Evolutionary conservation across 2,888 invertebrate species (phyloP).

Genomic region (Sclerodermus sp.): DNA sequence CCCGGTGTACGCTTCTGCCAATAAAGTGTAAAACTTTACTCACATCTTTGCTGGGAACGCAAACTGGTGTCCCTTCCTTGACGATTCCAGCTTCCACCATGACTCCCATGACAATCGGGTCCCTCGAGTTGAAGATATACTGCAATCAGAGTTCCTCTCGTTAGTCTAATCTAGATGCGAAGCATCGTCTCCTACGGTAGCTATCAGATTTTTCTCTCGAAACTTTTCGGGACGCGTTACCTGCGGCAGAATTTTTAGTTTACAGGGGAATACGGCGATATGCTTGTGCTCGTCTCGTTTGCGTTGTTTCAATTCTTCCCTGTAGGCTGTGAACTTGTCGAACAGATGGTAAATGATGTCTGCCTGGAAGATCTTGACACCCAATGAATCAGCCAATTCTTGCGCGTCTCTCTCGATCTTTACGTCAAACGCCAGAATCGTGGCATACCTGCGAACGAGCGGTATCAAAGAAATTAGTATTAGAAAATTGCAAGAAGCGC

Average conservation of each 20-base stretch:
- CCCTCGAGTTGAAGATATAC: slow-evolving; percentile 96
- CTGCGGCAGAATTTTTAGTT: slow-evolving; percentile 76
- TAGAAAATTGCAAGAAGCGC: no score
- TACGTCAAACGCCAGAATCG: slow-evolving; percentile 99
- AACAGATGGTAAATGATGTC: slow-evolving; percentile 99
- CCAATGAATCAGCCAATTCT: slow-evolving; percentile 91
- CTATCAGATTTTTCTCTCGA: no score
- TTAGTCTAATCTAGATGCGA: no score
- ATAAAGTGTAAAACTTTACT: slow-evolving; percentile 33
- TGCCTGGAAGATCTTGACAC: slow-evolving; percentile 95
- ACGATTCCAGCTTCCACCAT: slow-evolving; percentile 93
- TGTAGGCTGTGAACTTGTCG: slow-evolving; percentile 92
- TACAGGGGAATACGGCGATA: slow-evolving; percentile 98
- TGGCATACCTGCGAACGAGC: slow-evolving; percentile 72
- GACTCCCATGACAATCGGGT: slow-evolving; percentile 97
- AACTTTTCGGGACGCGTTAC: slow-evolving; percentile 60
- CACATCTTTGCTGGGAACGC: slow-evolving; percentile 95
- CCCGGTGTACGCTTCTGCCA: no score
- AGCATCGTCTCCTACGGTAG: no score
- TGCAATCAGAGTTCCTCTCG: slow-evolving; percentile 61
- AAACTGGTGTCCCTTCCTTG: slow-evolving; percentile 95
- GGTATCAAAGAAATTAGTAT: neutral
- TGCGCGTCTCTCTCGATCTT: slow-evolving; percentile 98
- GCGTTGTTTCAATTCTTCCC: slow-evolving; percentile 86
- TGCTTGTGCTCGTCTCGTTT: slow-evolving; percentile 95